These are phyloP conservation scores for Sylvicola cinctus DNA, from an alignment of 2,888 invertebrate genomes.

Conservation along the genomic window DNA sequence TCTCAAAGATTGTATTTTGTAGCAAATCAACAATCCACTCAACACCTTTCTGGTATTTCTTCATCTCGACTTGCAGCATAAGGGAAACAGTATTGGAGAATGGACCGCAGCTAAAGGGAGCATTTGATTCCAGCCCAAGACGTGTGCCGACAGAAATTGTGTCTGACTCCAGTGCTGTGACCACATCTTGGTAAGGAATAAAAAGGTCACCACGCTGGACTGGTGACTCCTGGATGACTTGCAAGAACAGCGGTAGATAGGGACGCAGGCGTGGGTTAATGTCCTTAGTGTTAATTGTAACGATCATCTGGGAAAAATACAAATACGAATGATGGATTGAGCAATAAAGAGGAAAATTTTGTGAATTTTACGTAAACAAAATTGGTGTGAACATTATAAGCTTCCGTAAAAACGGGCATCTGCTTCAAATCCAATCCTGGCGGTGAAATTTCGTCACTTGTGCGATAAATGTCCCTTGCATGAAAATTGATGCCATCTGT, in stretches of 20 bases:
- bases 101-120: slow-evolving; percentile 47
- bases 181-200: slow-evolving; percentile 41
- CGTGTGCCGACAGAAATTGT: slow-evolving; percentile 39
- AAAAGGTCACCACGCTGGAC: slow-evolving; percentile 25
- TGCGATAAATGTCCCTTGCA: slow-evolving; percentile 24
- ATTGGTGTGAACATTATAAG: slow-evolving; percentile 62
- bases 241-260: slow-evolving; percentile 55
- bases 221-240: slow-evolving; percentile 57
- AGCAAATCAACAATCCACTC: slow-evolving; percentile 58
- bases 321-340: background rate
- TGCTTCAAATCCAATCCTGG: slow-evolving; percentile 36
- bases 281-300: slow-evolving; percentile 45
- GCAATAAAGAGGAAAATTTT: slow-evolving; percentile 11
- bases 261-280: slow-evolving; percentile 36
- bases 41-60: slow-evolving; percentile 53
- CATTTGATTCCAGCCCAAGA: slow-evolving; percentile 36
- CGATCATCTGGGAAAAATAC: slow-evolving; percentile 37
- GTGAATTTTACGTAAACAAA: slow-evolving; percentile 55
- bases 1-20: slow-evolving; percentile 45
- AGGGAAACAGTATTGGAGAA: slow-evolving; percentile 46
- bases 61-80: slow-evolving; percentile 48
- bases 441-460: slow-evolving; percentile 23
- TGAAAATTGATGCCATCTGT: slow-evolving; percentile 52
- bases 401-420: slow-evolving; percentile 52
- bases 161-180: slow-evolving; percentile 57